These are phyloP conservation scores for Argyrosomus regius DNA, from an alignment of 2,797 vertebrate genomes.

Conservation along the genomic window DNA sequence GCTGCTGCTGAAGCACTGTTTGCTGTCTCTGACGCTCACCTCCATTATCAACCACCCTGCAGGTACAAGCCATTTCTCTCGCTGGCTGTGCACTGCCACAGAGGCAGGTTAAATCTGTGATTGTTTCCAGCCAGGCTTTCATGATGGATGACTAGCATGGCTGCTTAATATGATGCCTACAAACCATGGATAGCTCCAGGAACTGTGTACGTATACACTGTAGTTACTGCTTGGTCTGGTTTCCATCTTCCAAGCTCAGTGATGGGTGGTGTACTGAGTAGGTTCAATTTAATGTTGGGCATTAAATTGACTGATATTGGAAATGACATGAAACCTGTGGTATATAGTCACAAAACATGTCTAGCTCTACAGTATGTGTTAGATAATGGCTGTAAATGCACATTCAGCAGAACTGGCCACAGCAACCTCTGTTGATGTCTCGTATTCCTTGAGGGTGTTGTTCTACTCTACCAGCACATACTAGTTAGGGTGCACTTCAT, in stretches of 20 bases:
- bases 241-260: slow-evolving; percentile 58
- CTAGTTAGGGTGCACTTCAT: slow-evolving; percentile 22
- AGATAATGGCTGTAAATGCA: slow-evolving; percentile 30
- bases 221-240: slow-evolving; percentile 37
- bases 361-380: slow-evolving; percentile 30
- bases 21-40: slow-evolving; percentile 63
- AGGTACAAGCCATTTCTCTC: slow-evolving; percentile 75
- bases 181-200: slow-evolving; percentile 50
- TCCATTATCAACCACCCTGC: slow-evolving; percentile 71
- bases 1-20: slow-evolving; percentile 50
- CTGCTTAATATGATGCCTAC: slow-evolving; percentile 69
- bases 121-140: slow-evolving; percentile 72
- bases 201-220: slow-evolving; percentile 37
- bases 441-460: slow-evolving; percentile 20
- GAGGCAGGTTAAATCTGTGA: slow-evolving; percentile 71
- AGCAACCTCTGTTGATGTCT: slow-evolving; percentile 27
- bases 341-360: slow-evolving; percentile 48
- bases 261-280: slow-evolving; percentile 42
- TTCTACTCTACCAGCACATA: slow-evolving; percentile 21
- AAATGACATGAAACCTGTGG: slow-evolving; percentile 24
- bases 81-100: slow-evolving; percentile 59
- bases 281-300: slow-evolving; percentile 41
- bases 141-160: slow-evolving; percentile 77
- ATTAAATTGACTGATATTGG: slow-evolving; percentile 56
- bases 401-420: slow-evolving; percentile 19